A percentile compares a stretch with the other conserved stretches of the same genome.
phyloP scores from a whole-genome alignment of 2,888 invertebrate genomes.

The Mythimna impura region DNA sequence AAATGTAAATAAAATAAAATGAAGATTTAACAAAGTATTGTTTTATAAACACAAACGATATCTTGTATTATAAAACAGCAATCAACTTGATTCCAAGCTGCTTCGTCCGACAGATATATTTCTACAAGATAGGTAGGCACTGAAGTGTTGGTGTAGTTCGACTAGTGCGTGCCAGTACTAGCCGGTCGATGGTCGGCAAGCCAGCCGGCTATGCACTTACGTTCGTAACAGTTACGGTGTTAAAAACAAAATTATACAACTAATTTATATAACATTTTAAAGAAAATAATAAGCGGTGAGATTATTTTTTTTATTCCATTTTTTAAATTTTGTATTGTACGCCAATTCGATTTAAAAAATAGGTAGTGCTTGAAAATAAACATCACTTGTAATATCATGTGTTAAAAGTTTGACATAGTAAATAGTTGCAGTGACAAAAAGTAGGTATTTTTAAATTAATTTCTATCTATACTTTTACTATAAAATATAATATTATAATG shows the following conservation, averaged over 20 bases:
- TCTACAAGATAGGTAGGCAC: background rate
- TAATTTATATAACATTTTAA: constrained; percentile 1
- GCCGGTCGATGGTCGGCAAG: constrained; percentile 47
- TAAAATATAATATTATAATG: too few species aligned
- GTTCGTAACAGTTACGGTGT: constrained; percentile 18
- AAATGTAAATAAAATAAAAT: too few species aligned
- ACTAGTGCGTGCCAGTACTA: constrained; percentile 34
- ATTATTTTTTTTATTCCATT: background rate
- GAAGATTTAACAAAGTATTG: too few species aligned
- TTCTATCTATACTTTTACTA: too few species aligned
- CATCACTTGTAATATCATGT: background rate
- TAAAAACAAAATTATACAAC: constrained; percentile 13
- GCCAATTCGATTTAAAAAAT: too few species aligned
- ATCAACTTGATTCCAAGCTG: too few species aligned
- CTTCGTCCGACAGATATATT: background rate
- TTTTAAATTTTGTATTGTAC: background rate
- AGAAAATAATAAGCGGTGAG: constrained; percentile 31
- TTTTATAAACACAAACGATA: too few species aligned
- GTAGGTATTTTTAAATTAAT: too few species aligned
- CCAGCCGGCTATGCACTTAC: constrained; percentile 24
- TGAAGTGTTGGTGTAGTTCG: background rate
- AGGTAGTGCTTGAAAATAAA: background rate
- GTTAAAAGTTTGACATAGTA: background rate
- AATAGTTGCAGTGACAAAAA: too few species aligned
- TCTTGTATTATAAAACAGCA: too few species aligned